Percentiles rank a stretch among this genome's conserved stretches.
phyloP scores from a whole-genome alignment of 53 echinoderm and acorn worm species.

The Henricia sp. region DNA sequence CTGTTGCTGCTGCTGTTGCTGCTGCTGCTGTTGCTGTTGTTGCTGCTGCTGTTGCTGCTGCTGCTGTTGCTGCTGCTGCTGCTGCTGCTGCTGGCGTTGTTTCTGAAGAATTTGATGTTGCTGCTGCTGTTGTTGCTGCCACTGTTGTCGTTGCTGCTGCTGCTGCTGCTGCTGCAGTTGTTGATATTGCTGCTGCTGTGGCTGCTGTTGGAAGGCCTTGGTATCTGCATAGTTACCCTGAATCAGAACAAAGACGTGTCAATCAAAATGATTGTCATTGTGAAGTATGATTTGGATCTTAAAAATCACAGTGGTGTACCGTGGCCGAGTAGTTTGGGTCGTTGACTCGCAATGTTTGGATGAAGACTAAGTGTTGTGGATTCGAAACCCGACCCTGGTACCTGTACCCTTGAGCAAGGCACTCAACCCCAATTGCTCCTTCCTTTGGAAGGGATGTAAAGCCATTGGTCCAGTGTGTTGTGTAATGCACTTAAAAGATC shows the following conservation, averaged over 20 bases:
- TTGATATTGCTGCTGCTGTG: conserved; percentile 5
- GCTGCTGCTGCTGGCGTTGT: conserved; percentile 10
- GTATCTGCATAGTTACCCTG: conserved; percentile 39
- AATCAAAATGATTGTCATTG: neutral
- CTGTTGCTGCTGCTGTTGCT: conserved; percentile 45
- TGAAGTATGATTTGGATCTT: no score
- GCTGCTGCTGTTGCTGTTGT: conserved; percentile 29
- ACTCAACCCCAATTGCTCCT: no score
- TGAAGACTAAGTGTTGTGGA: no score
- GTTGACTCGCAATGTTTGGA: no score
- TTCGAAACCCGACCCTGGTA: no score
- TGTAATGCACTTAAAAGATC: no score
- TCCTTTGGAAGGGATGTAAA: no score
- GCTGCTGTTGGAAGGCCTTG: conserved; percentile 10
- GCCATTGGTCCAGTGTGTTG: no score
- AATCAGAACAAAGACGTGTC: neutral
- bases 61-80: conserved; percentile 46
- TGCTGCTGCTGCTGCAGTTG: conserved; percentile 47
- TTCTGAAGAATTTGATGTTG: conserved; percentile 39
- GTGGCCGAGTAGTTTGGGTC: no score
- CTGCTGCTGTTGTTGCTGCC: conserved; percentile 34
- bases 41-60: conserved; percentile 21
- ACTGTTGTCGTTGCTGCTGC: conserved; percentile 46
- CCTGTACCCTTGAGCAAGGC: no score
- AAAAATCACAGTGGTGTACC: no score